These are phyloP conservation scores for Malthinus flaveolus DNA, from an alignment of 2,888 invertebrate species.

Conservation along the genomic window DNA sequence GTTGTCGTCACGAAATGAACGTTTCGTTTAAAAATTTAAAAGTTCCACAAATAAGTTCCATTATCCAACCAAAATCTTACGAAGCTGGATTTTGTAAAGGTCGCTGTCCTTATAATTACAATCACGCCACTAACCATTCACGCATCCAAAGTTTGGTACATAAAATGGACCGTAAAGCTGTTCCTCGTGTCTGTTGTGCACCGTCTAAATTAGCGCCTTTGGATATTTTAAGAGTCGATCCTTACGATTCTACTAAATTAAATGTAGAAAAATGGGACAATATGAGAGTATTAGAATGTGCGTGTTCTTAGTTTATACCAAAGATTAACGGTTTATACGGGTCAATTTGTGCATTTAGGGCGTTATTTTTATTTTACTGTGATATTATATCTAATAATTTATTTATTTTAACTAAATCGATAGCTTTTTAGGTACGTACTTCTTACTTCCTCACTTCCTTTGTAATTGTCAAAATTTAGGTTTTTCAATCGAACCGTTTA, in stretches of 20 bases:
- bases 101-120: conserved; percentile 68
- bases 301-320: conserved; percentile 61
- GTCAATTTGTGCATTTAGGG: conserved; percentile 47
- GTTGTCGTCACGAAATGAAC: conserved; percentile 68
- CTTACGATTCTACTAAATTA: conserved; percentile 62
- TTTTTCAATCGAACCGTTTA: too few relatives aligned
- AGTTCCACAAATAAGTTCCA: conserved; percentile 52
- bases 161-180: conserved; percentile 58
- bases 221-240: conserved; percentile 68
- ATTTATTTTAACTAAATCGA: conserved; percentile 29
- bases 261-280: conserved; percentile 71
- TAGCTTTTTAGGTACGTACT: background rate
- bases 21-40: conserved; percentile 68
- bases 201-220: conserved; percentile 68
- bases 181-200: conserved; percentile 69
- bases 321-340: conserved; percentile 40
- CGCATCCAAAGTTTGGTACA: conserved; percentile 69
- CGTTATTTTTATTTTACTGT: conserved; percentile 36
- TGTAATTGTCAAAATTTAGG: background rate
- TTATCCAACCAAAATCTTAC: conserved; percentile 69
- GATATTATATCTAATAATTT: conserved; percentile 38
- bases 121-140: conserved; percentile 73
- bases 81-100: conserved; percentile 75
- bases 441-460: too few relatives aligned
- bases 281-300: conserved; percentile 72